These are phyloP conservation scores for Oryzias dopingdopingensis DNA, from an alignment of 2,797 vertebrate genomes.

Conservation along the genomic window DNA sequence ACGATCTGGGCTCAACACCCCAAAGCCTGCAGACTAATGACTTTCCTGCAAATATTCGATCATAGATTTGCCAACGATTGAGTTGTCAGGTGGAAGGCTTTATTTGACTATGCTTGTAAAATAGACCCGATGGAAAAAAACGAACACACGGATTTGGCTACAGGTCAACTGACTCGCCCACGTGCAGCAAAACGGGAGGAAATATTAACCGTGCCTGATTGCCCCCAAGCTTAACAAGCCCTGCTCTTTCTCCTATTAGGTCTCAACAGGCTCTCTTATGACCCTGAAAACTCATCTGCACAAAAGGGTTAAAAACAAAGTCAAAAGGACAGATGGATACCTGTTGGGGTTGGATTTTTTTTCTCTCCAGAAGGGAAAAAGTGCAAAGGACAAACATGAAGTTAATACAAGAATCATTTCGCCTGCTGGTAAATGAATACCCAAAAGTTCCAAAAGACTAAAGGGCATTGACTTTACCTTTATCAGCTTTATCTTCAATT, in stretches of 20 bases:
- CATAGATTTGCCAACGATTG: slow-evolving; percentile 38
- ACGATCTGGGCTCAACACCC: slow-evolving; percentile 48
- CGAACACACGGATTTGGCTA: slow-evolving; percentile 35
- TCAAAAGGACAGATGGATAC: slow-evolving; percentile 28
- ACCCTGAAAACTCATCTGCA: slow-evolving; percentile 51
- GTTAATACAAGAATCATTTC: slow-evolving; percentile 40
- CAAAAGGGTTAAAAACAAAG: slow-evolving; percentile 52
- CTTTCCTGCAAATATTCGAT: slow-evolving; percentile 68
- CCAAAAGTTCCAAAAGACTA: slow-evolving; percentile 36
- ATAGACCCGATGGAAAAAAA: slow-evolving; percentile 37
- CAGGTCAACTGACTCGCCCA: slow-evolving; percentile 49
- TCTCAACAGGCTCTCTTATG: slow-evolving; percentile 47
- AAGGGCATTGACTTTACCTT: slow-evolving; percentile 68
- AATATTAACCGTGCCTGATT: slow-evolving; percentile 66
- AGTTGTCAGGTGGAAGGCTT: slow-evolving; percentile 53
- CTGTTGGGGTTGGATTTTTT: slow-evolving; percentile 35
- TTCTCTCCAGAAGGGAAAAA: slow-evolving; percentile 27
- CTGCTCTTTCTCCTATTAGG: slow-evolving; percentile 24
- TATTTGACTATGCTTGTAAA: slow-evolving; percentile 45
- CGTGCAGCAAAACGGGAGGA: slow-evolving; percentile 57
- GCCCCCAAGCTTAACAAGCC: slow-evolving; percentile 40
- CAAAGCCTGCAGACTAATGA: slow-evolving; percentile 52
- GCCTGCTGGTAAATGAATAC: slow-evolving; percentile 66
- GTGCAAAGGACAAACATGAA: slow-evolving; percentile 27
- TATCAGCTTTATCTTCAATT: slow-evolving; percentile 59